A percentile compares a stretch with the other conserved stretches of the same genome.
phyloP scores from a whole-genome alignment of 2,888 invertebrate genomes.

The Dolomedes plantarius region DNA sequence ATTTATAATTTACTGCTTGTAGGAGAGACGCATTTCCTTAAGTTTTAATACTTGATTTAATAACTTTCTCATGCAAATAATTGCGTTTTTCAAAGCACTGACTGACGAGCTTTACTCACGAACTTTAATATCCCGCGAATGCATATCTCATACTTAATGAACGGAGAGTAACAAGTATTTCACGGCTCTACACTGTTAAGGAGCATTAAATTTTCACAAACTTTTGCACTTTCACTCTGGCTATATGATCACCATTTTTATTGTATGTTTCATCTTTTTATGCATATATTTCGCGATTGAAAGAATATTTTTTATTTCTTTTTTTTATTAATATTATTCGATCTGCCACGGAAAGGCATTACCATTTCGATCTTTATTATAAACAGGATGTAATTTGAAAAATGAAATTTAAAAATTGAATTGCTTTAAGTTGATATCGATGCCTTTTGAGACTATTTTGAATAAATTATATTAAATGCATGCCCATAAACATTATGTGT shows the following conservation, averaged over 20 bases:
- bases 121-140: constrained; percentile 42
- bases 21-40: constrained; percentile 55
- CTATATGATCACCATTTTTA: neutral
- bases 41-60: constrained; percentile 68
- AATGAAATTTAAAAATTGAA: neutral
- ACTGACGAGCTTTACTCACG: constrained; percentile 16
- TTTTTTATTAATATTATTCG: neutral
- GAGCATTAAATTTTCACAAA: constrained; percentile 25
- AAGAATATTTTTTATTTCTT: neutral
- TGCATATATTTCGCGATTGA: neutral
- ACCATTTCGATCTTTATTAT: neutral
- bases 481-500: no score
- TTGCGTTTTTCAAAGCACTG: constrained; percentile 40
- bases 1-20: constrained; percentile 64
- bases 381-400: neutral
- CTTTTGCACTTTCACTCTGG: constrained; percentile 12
- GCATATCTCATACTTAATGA: constrained; percentile 40
- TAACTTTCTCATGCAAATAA: constrained; percentile 71
- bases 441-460: no score
- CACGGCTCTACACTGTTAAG: neutral
- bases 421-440: neutral
- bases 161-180: constrained; percentile 47
- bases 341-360: no score
- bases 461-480: no score
- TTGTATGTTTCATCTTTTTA: constrained; percentile 7